Conservation (phyloP, 1,140 invertebrate species). For the Drosophila pseudoobscura region DNA sequence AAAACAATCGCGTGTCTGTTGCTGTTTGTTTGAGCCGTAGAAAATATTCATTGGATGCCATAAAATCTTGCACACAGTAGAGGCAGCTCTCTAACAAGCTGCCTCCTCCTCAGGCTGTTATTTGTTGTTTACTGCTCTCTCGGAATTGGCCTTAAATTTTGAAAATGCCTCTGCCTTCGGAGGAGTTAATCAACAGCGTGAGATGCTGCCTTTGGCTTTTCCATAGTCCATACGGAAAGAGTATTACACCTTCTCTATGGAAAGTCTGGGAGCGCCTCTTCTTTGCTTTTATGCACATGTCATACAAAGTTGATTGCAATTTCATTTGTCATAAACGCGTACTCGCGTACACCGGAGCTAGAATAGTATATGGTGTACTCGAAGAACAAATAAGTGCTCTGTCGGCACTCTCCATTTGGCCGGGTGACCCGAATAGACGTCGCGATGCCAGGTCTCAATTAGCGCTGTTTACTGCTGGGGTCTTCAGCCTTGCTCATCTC, state of each 20-base stretch:
- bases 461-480: conserved; percentile 51
- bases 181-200: conserved; percentile 4
- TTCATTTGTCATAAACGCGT: conserved; percentile 43
- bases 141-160: conserved; percentile 69
- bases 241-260: conserved; percentile 8
- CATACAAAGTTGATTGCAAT: conserved; percentile 56
- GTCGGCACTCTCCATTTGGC: conserved; percentile 69
- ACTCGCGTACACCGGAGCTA: conserved; percentile 41
- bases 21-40: conserved; percentile 59
- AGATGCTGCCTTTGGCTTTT: not conserved
- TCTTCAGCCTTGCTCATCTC: conserved; percentile 60
- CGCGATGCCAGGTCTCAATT: conserved; percentile 46
- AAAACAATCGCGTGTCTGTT: conserved; percentile 74
- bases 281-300: conserved; percentile 30
- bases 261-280: conserved; percentile 2
- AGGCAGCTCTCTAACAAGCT: conserved; percentile 37
- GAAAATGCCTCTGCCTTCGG: conserved; percentile 49
- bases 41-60: conserved; percentile 73
- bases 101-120: conserved; percentile 32
- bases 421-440: conserved; percentile 62
- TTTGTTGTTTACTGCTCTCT: conserved; percentile 41
- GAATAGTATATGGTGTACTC: conserved; percentile 37
- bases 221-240: conserved; percentile 3
- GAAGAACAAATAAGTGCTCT: conserved; percentile 45
- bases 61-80: conserved; percentile 60